A percentile compares a stretch with the other conserved stretches of the same genome.
These are phyloP conservation scores for Agonopterix alstromeriana DNA, from an alignment of 2,888 invertebrate genomes.

Conservation along the genomic window DNA sequence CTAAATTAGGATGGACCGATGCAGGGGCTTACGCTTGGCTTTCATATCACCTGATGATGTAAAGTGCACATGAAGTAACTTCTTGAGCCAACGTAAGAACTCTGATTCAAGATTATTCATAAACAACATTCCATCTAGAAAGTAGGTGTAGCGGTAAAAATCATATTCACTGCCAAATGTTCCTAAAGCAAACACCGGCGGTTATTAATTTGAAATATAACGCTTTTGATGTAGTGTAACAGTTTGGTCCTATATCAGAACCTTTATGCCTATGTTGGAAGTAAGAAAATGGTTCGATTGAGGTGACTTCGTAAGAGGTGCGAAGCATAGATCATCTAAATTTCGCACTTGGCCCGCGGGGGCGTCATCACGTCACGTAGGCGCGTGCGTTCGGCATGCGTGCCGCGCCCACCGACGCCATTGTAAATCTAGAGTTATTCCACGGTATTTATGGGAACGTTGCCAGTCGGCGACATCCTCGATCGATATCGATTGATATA, in stretches of 20 bases:
- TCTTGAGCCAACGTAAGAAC: too few species aligned
- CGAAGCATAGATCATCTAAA: constrained; percentile 4
- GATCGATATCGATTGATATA: constrained; percentile 24
- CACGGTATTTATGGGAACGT: constrained; percentile 46
- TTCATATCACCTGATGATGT: too few species aligned
- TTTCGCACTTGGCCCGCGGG: constrained; percentile 7
- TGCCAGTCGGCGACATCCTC: constrained; percentile 42
- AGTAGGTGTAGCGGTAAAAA: not conserved
- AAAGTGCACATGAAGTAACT: too few species aligned
- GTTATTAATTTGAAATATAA: not conserved
- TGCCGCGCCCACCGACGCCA: constrained; percentile 41
- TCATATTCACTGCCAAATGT: constrained; percentile 3
- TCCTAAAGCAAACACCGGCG: not conserved
- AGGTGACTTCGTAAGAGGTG: not conserved
- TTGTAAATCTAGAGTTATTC: constrained; percentile 40
- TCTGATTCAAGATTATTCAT: too few species aligned
- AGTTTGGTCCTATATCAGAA: not conserved
- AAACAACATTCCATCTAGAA: not conserved
- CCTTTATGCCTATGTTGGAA: too few species aligned
- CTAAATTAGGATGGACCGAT: too few species aligned
- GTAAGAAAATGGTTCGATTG: too few species aligned
- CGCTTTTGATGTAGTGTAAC: not conserved
- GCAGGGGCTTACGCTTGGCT: too few species aligned
- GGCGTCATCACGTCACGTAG: constrained; percentile 32
- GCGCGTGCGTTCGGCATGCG: constrained; percentile 38